Evolutionary conservation across 2,797 vertebrate species (phyloP).

Genomic region (Coilia nasus): DNA sequence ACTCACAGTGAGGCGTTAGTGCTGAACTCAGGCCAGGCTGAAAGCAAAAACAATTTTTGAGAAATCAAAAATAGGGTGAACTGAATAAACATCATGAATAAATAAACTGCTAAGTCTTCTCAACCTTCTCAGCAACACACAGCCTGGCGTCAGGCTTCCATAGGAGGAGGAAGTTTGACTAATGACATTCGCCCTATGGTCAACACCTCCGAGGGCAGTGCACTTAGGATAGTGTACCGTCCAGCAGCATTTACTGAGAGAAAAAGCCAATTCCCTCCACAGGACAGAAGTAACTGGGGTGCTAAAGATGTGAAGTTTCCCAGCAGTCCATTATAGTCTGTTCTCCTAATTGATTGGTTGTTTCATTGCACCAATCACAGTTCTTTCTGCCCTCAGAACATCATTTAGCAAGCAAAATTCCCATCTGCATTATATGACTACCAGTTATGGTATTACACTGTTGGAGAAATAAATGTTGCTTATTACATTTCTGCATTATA

Average conservation of each 20-base stretch:
- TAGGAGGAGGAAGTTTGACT: not conserved
- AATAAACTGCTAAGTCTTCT: not conserved
- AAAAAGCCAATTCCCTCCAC: not conserved
- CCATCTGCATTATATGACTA: too few species aligned
- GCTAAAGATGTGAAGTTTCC: not conserved
- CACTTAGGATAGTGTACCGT: not conserved
- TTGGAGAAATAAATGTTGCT: too few species aligned
- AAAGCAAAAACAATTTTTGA: not conserved
- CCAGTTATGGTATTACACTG: too few species aligned
- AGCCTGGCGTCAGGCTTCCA: not conserved
- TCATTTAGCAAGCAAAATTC: too few species aligned
- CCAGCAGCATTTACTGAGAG: not conserved
- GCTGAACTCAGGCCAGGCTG: not conserved
- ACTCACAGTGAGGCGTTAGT: not conserved
- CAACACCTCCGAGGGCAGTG: not conserved
- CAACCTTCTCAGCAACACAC: not conserved
- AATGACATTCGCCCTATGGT: not conserved
- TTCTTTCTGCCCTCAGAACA: too few species aligned
- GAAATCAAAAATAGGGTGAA: not conserved
- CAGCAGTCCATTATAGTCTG: too few species aligned
- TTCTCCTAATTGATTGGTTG: too few species aligned
- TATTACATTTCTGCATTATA: too few species aligned
- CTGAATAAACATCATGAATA: not conserved
- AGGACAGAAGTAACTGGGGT: not conserved
- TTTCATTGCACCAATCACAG: too few species aligned